These are phyloP conservation scores for Aphodius sticticus DNA, from an alignment of 2,888 invertebrate species.

Conservation along the genomic window DNA sequence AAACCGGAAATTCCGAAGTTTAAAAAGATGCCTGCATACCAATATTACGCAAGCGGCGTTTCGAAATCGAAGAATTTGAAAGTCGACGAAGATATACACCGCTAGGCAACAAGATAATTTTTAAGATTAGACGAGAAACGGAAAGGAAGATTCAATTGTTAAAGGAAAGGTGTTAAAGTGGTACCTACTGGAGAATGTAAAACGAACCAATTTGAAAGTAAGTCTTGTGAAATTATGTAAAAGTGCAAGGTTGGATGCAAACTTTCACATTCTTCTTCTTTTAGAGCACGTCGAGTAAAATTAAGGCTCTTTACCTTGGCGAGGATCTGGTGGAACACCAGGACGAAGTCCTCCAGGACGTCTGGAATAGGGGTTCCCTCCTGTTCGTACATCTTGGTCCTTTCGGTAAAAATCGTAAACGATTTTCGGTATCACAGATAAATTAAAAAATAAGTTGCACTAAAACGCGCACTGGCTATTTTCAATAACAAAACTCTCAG, in stretches of 20 bases:
- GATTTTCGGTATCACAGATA: conserved; percentile 26
- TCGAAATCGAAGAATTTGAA: not conserved
- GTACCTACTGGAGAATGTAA: not conserved
- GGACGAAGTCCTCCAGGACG: conserved; percentile 77
- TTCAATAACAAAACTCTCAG: not conserved
- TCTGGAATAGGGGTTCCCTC: conserved; percentile 71
- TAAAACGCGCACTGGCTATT: conserved; percentile 14
- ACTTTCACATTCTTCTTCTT: conserved; percentile 21
- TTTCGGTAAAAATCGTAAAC: not conserved
- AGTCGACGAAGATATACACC: not conserved
- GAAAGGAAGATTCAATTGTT: no score
- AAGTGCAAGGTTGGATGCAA: conserved; percentile 18
- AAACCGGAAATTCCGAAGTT: no score
- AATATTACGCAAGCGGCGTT: not conserved
- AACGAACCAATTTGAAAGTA: conserved; percentile 5
- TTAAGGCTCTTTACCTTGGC: conserved; percentile 66
- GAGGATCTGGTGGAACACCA: conserved; percentile 73
- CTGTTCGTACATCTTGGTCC: conserved; percentile 68
- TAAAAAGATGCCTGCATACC: no score
- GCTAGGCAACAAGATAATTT: not conserved
- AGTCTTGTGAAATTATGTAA: conserved; percentile 18
- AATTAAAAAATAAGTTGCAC: conserved; percentile 22
- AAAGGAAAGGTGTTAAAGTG: not conserved
- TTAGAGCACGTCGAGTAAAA: not conserved
- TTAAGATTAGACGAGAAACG: not conserved